phyloP scores from a whole-genome alignment of 2,113 vertebrate genomes.

The Xiphophorus hellerii region DNA sequence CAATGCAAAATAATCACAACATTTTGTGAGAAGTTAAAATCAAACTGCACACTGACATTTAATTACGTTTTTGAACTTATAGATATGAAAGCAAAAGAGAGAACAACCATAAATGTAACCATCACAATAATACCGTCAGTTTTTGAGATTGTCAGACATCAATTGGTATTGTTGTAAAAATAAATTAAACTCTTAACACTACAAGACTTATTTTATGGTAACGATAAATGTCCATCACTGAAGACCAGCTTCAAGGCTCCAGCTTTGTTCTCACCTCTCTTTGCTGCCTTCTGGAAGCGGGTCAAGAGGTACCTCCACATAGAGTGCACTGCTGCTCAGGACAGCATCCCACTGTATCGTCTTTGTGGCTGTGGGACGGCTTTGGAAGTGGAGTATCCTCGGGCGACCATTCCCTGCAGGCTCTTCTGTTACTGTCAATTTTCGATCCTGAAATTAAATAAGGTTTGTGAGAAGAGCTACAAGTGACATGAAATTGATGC shows the following conservation, averaged over 20 bases:
- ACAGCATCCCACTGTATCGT: constrained; percentile 82
- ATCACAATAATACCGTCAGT: not conserved
- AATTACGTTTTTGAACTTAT: too few species aligned
- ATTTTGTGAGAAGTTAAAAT: too few species aligned
- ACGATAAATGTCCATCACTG: not conserved
- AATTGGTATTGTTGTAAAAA: not conserved
- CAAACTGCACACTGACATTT: too few species aligned
- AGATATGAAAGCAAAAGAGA: too few species aligned
- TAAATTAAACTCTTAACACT: not conserved
- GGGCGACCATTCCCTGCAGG: constrained; percentile 79
- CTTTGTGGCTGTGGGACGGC: constrained; percentile 73
- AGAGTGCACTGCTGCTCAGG: constrained; percentile 75
- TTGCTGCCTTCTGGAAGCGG: constrained; percentile 84
- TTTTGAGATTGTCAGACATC: not conserved
- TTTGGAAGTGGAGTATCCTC: constrained; percentile 83
- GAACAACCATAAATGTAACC: not conserved
- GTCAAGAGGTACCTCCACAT: constrained; percentile 80
- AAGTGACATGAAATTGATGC: not conserved
- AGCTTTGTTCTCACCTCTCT: constrained; percentile 75
- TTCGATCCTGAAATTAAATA: constrained; percentile 74
- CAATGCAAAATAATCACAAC: not conserved
- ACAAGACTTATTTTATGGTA: not conserved
- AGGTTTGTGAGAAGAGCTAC: not conserved
- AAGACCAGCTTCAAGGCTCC: not conserved
- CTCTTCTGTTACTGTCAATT: constrained; percentile 82